Evolutionary conservation across 1,140 invertebrate genomes (phyloP).

Genomic region (Saccostrea cuccullata): DNA sequence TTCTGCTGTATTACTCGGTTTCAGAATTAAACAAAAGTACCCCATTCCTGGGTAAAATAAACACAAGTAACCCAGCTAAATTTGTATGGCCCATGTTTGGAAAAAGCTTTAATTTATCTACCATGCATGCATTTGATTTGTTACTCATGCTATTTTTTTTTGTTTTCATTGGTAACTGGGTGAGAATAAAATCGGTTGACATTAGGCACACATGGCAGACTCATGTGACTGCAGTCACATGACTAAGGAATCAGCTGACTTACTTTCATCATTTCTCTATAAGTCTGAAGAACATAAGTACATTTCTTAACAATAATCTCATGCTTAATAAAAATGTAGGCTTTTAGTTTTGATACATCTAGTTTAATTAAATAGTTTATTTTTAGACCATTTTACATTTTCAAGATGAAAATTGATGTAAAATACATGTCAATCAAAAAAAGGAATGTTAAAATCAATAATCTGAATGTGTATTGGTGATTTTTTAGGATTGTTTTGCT

Average conservation of each 20-base stretch:
- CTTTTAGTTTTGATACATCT: background rate
- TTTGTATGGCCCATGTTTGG: background rate
- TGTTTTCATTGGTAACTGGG: background rate
- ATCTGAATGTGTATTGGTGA: too few relatives aligned
- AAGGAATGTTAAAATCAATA: too few relatives aligned
- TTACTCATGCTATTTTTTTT: background rate
- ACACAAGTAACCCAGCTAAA: background rate
- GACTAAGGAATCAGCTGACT: conserved; percentile 1
- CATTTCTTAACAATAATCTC: background rate
- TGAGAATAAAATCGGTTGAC: conserved; percentile 10
- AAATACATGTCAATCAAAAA: too few relatives aligned
- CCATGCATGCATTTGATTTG: conserved; percentile 18
- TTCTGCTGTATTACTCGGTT: too few relatives aligned
- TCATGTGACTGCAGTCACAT: background rate
- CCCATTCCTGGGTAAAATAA: too few relatives aligned
- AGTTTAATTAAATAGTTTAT: too few relatives aligned
- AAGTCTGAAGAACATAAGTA: conserved; percentile 29
- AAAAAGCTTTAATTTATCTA: conserved; percentile 3
- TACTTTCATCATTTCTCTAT: conserved; percentile 33
- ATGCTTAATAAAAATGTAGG: background rate
- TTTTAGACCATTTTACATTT: too few relatives aligned
- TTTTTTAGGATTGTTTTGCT: too few relatives aligned
- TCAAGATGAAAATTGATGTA: too few relatives aligned
- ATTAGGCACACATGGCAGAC: conserved; percentile 29
- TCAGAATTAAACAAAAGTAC: too few relatives aligned